Conservation (phyloP, 2,113 vertebrate genomes). For the Phainopepla nitens region DNA sequence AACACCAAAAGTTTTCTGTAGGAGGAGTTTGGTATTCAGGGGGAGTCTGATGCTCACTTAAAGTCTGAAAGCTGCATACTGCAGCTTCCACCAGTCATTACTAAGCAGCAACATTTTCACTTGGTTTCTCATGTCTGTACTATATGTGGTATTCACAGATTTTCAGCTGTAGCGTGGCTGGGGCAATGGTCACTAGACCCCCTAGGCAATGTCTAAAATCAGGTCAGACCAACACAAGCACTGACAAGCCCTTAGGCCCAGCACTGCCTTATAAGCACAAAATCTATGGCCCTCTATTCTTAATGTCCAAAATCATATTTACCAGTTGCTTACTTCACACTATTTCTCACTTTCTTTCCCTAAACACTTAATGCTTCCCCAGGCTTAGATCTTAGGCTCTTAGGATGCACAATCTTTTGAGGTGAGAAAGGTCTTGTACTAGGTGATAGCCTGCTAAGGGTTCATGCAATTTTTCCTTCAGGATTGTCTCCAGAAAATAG, state of each 20-base stretch:
- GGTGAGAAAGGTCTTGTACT: neutral
- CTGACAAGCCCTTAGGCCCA: neutral
- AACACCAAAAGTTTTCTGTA: neutral
- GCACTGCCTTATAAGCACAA: neutral
- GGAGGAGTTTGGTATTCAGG: neutral
- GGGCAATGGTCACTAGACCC: neutral
- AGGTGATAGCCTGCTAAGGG: neutral
- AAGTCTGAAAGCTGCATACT: neutral
- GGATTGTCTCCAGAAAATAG: neutral
- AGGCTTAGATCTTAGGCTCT: neutral
- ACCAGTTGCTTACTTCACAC: neutral
- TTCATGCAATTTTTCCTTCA: neutral
- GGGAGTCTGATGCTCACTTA: neutral
- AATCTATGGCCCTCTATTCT: neutral
- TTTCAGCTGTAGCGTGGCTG: neutral
- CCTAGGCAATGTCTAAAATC: neutral
- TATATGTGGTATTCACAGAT: neutral
- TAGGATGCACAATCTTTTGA: neutral
- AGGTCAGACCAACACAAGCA: neutral
- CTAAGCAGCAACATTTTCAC: neutral
- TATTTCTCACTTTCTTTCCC: neutral
- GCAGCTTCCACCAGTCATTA: neutral
- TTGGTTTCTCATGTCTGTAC: neutral
- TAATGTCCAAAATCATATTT: neutral
- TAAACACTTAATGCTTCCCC: neutral